Base-by-base conservation (phyloP, 2,113 vertebrate genomes). In the Leucosticte australis region DNA sequence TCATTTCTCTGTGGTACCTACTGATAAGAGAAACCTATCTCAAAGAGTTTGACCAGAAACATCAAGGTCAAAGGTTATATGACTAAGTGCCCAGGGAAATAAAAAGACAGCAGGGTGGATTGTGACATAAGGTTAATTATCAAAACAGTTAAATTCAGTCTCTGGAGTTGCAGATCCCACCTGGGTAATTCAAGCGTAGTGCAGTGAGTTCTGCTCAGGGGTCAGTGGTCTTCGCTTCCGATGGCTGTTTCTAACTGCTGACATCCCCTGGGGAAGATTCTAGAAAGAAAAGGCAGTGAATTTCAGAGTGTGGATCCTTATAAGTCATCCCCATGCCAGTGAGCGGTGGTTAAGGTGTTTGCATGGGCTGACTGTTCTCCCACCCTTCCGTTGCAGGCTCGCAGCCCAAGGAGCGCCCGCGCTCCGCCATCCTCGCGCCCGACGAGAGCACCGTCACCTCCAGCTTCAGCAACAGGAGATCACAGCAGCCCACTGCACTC, bases 351-450 rank as follows among this genome's bases (percentile, higher is more conserved):
- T 33, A 0, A 70, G n/a, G 2, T 10, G n/a, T 15, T 47, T 67
- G 20, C 3, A 3, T 1, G 60, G 28, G 21, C 53, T 93, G 82
- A 90, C 62, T 89, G 67, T 18, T 57, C 10, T 41, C 35, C 67
- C 42, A 10, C 50, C 2, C 79, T 78, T 75, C 26, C 19, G 9
- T 56, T 96, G 2, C 94, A 99, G 99, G 98, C 67, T 97, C 98
- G 1, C 98, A 98, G 47, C 98, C 98, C 3, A 98, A 99, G 97
- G 99, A 99, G 53, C 98, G 99, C 6, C 99, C 99, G 55, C 98
- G 99, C 85, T 99, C 99, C 1, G 99, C 98, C 4, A 98, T 99
- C 91, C 97, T 99, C n/a, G 76, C 98, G 50, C 99, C 98, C 0
- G 99, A 99, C 2, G 99, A 99, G 12, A 97, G 96, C 90, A 92